phyloP scores from a whole-genome alignment of 2,113 vertebrate genomes.

The Climacteris rufus region DNA sequence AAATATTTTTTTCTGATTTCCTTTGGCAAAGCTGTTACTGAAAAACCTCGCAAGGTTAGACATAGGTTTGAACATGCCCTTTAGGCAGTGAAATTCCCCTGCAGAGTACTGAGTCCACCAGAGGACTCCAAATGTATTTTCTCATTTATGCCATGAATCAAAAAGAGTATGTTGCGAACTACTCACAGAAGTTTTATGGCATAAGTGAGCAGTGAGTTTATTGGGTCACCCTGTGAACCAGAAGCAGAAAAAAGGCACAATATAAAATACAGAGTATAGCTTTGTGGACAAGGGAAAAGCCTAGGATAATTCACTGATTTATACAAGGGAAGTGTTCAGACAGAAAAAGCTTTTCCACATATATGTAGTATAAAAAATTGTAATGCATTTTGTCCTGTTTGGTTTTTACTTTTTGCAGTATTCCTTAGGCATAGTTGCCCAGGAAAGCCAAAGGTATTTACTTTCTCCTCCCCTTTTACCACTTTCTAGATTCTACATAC shows the following conservation, averaged over 20 bases:
- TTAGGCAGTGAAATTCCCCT: constrained; percentile 13
- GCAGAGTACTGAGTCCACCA: not conserved
- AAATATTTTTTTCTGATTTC: constrained; percentile 59
- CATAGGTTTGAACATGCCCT: constrained; percentile 37
- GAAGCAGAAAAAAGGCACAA: not conserved
- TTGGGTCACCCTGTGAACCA: not conserved
- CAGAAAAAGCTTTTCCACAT: not conserved
- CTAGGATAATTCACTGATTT: not conserved
- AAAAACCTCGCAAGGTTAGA: not conserved
- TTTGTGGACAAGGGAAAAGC: not conserved
- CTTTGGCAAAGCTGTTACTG: not conserved
- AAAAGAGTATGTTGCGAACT: constrained; percentile 1
- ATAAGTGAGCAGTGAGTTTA: not conserved
- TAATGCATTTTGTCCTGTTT: not conserved
- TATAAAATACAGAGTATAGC: not conserved
- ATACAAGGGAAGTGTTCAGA: not conserved
- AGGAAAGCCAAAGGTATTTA: not conserved
- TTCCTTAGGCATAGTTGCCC: not conserved
- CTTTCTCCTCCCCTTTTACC: not conserved
- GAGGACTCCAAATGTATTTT: constrained; percentile 16
- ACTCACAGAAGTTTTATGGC: constrained; percentile 6
- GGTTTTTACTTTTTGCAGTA: not conserved
- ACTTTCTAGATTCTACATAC: not conserved
- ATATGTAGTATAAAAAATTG: not conserved
- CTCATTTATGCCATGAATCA: constrained; percentile 2